These are phyloP conservation scores for Perognathus longimembris DNA, from an alignment of 2,113 vertebrate species.

Conservation along the genomic window DNA sequence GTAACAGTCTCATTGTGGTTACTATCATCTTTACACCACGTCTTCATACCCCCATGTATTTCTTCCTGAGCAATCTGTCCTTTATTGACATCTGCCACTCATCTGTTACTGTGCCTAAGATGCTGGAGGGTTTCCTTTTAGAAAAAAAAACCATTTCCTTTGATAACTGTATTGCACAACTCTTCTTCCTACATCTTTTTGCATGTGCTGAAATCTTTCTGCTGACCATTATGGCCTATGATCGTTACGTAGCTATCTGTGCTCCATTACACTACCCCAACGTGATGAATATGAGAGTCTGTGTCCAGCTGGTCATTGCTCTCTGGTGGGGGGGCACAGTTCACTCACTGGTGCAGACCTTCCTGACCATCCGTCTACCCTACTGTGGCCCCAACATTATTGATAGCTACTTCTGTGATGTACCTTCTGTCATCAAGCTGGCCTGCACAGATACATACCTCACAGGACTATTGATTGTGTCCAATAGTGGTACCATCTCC, in stretches of 20 bases:
- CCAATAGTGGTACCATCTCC: conserved; percentile 82
- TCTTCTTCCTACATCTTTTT: conserved; percentile 84
- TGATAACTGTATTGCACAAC: conserved; percentile 79
- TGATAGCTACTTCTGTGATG: conserved; percentile 84
- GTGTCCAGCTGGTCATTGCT: conserved; percentile 65
- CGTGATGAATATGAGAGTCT: conserved; percentile 75
- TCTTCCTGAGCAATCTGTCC: conserved; percentile 84
- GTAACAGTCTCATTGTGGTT: conserved; percentile 77
- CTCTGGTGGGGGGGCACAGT: conserved; percentile 77
- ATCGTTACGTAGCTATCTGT: conserved; percentile 82
- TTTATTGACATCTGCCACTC: conserved; percentile 84
- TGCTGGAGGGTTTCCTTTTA: conserved; percentile 76
- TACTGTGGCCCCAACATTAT: conserved; percentile 83
- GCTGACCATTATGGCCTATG: conserved; percentile 84
- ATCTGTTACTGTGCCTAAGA: conserved; percentile 83
- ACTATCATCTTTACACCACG: conserved; percentile 44
- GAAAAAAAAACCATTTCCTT: conserved; percentile 80
- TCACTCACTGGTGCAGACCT: conserved; percentile 81
- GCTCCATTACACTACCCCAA: conserved; percentile 76
- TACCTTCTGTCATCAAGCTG: conserved; percentile 80
- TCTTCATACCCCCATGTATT: conserved; percentile 84
- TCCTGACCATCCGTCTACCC: conserved; percentile 77
- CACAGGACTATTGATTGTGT: conserved; percentile 79
- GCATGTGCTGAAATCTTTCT: conserved; percentile 84
- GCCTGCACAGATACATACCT: conserved; percentile 81